Base-by-base conservation (phyloP, 2,888 invertebrate genomes). In the Chrysolina americana region DNA sequence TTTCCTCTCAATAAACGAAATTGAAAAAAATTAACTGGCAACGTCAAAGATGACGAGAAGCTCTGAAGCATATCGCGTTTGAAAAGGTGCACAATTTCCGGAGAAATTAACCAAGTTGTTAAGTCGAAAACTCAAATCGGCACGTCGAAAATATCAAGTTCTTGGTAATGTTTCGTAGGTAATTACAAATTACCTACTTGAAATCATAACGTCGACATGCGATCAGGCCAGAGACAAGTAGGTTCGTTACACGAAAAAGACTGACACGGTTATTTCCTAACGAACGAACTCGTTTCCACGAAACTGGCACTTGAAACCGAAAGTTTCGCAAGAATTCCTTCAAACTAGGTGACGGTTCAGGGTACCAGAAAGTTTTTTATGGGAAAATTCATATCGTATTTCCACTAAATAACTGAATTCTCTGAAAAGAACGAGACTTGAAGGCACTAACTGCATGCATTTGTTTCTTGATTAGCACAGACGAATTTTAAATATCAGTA, bases 131-230 rank as follows among this genome's bases (percentile, higher is more conserved):
- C 28, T 59, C 28, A 6, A 36, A 19, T 36, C 15, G 23, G 10
- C 59, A 23, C 28, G 59, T 28, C 68, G 71, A 70, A 76, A 76
- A 75, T 71, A 65, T 76, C 66, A 76, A 74, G 71, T 77, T 65
- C 66, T 71, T 65, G 63, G 68, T 65, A 69, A 73, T 68, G 70
- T 73, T 75, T 75, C 53, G 50, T 47, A 68, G 50, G 71, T 74
- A 68, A 74, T 77, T 75, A 65, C 73, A 41, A 74, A 75, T 63
- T 70, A 59, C n/a, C n/a, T n/a, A n/a, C 59, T 59, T 11, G 59
- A 28, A 59, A 59, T 59, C 59, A 36, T 36, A 59, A 50, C 15
- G 56, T 36, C 19, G 68, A 74, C 75, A 75, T 75, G 77, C 75
- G 48, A 77, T 68, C 48, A 9, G 9, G 17, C 48, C 17, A 17